Conservation (phyloP, 2,888 invertebrate genomes). For the Agrilus biguttatus region DNA sequence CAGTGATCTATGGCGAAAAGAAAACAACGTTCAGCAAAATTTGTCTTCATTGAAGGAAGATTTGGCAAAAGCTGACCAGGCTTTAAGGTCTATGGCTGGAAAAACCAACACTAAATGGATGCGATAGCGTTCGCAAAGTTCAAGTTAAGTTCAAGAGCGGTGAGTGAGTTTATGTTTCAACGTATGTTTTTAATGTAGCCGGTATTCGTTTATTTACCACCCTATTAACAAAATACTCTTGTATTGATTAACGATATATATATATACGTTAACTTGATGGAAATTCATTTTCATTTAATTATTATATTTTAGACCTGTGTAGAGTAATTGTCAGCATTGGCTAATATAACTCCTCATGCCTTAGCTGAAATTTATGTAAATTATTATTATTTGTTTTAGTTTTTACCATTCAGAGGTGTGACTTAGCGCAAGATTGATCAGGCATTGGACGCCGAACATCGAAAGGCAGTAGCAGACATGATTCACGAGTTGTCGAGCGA, state of each 20-base stretch:
- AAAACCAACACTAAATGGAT: conserved; percentile 90
- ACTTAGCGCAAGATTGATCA: conserved; percentile 99
- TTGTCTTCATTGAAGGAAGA: conserved; percentile 87
- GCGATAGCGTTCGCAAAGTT: conserved; percentile 93
- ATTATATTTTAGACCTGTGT: too few relatives aligned
- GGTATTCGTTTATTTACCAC: conserved; percentile 3
- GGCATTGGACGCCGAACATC: conserved; percentile 92
- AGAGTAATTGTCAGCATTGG: too few relatives aligned
- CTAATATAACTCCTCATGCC: background rate
- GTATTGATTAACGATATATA: too few relatives aligned
- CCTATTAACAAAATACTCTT: too few relatives aligned
- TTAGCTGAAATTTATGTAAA: background rate
- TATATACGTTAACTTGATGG: too few relatives aligned
- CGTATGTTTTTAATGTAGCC: background rate
- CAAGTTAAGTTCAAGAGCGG: conserved; percentile 60
- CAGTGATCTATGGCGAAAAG: conserved; percentile 86
- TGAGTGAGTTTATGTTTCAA: conserved; percentile 20
- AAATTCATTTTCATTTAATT: too few relatives aligned
- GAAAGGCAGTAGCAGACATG: too few relatives aligned
- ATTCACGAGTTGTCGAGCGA: too few relatives aligned
- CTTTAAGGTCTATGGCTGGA: conserved; percentile 94
- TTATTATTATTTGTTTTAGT: conserved; percentile 37
- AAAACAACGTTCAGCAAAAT: conserved; percentile 84
- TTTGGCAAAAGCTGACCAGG: too few relatives aligned
- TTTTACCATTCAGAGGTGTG: conserved; percentile 99